Conservation (phyloP, 2,113 vertebrate species). For the Psettodes erumei region DNA sequence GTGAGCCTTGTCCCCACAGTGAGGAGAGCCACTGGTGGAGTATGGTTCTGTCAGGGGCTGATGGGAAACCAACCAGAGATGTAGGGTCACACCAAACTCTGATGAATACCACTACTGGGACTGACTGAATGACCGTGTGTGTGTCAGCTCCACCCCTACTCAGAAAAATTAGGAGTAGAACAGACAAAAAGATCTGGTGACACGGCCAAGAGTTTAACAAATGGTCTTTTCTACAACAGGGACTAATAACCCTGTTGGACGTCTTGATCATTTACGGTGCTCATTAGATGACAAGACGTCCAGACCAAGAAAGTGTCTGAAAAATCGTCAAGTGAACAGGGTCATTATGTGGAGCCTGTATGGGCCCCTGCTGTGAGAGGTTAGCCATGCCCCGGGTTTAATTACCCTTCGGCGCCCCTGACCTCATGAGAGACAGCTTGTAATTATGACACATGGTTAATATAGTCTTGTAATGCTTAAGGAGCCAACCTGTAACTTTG, state of each 20-base stretch:
- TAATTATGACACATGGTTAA: neutral
- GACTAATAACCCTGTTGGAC: neutral
- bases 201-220: neutral
- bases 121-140: conserved; percentile 11
- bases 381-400: neutral
- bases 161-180: neutral
- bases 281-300: neutral
- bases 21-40: conserved; percentile 19
- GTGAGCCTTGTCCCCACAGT: conserved; percentile 36
- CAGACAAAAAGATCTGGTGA: neutral
- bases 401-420: neutral
- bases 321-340: neutral
- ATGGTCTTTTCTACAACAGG: neutral
- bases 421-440: neutral
- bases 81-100: conserved; percentile 8
- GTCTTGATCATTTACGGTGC: neutral
- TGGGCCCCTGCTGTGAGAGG: neutral
- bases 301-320: neutral
- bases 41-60: conserved; percentile 29
- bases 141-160: neutral
- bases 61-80: conserved; percentile 31
- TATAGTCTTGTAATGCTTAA: neutral
- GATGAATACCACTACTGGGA: conserved; percentile 15
- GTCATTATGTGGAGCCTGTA: neutral
- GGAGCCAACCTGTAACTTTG: neutral